These are phyloP conservation scores for Megaceryle torquata DNA, from an alignment of 2,113 vertebrate species.

Conservation along the genomic window DNA sequence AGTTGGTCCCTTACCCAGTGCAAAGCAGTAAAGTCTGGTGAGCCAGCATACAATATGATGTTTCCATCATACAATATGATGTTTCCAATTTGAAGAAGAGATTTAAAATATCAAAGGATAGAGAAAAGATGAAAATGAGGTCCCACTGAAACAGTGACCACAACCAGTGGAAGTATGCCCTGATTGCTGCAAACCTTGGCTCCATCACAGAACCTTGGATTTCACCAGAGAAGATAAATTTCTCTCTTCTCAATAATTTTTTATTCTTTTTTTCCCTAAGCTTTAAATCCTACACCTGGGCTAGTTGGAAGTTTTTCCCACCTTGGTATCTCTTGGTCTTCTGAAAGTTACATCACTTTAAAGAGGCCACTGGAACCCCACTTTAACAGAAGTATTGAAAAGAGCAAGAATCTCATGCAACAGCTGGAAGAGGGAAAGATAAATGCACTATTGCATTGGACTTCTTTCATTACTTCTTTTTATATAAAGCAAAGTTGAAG, in stretches of 20 bases:
- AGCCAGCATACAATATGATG: neutral
- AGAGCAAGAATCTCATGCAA: neutral
- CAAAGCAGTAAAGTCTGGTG: neutral
- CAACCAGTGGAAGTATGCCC: accelerated
- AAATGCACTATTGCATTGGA: neutral
- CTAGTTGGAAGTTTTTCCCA: neutral
- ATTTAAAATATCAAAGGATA: neutral
- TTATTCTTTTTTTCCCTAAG: neutral
- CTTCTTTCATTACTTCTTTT: neutral
- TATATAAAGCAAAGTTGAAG: neutral
- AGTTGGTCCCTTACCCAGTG: neutral
- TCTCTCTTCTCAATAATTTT: neutral
- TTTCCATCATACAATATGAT: too few species aligned
- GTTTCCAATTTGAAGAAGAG: neutral
- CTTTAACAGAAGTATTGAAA: neutral
- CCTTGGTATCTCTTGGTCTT: neutral
- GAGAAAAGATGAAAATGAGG: neutral
- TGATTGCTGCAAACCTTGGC: neutral
- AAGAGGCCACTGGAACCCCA: neutral
- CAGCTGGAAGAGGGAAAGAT: neutral
- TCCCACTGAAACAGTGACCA: neutral
- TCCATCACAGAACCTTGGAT: neutral
- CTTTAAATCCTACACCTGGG: accelerated
- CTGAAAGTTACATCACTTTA: neutral
- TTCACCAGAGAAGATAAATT: neutral